Conservation (phyloP, 2,888 invertebrate genomes). For the Ectemnius lituratus region DNA sequence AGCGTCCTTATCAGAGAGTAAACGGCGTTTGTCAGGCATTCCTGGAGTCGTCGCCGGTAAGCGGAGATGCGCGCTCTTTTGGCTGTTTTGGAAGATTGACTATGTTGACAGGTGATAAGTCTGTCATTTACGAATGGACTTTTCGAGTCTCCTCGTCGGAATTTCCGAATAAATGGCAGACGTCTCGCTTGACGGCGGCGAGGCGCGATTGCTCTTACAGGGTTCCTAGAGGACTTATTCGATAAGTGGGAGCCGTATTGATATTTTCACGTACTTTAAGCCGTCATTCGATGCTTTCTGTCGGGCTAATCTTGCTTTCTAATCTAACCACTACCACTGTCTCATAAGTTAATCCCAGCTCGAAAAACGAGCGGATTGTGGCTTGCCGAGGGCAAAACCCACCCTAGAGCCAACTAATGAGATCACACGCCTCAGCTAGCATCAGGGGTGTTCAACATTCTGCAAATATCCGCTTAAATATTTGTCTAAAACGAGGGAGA, state of each 20-base stretch:
- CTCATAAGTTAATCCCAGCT: conserved; percentile 55
- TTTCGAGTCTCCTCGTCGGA: no score
- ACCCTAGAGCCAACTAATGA: conserved; percentile 74
- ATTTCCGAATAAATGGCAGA: no score
- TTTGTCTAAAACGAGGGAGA: conserved; percentile 19
- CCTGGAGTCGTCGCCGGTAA: no score
- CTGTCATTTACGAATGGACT: no score
- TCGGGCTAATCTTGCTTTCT: conserved; percentile 39
- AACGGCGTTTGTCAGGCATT: no score
- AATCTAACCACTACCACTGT: conserved; percentile 36
- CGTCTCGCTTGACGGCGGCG: background rate
- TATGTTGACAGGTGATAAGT: no score
- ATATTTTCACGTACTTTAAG: conserved; percentile 22
- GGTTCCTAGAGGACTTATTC: conserved; percentile 13
- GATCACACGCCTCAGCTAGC: conserved; percentile 72
- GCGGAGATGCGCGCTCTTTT: no score
- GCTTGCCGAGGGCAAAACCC: conserved; percentile 70
- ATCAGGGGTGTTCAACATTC: conserved; percentile 73
- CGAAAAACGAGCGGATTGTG: conserved; percentile 67
- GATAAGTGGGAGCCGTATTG: conserved; percentile 23
- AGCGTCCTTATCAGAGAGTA: no score
- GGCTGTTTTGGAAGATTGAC: no score
- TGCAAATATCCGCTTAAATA: conserved; percentile 59
- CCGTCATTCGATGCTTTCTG: conserved; percentile 41
- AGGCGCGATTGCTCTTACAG: background rate